Evolutionary conservation across 2,113 vertebrate species (phyloP).

Genomic region (Forbesichthys agassizii): DNA sequence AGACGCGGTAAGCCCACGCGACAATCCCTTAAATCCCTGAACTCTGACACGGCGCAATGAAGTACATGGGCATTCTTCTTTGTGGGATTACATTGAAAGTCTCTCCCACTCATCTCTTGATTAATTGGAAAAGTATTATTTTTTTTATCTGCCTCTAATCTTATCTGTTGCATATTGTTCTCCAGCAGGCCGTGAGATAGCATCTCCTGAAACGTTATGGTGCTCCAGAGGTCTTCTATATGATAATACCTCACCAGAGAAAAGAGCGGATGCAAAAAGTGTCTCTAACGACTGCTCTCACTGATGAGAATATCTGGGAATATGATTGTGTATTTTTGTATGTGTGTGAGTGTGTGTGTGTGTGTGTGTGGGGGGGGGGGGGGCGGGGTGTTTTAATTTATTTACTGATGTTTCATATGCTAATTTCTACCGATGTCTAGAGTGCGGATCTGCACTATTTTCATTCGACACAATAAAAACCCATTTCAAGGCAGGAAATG

Average conservation of each 20-base stretch:
- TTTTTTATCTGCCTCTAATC: conserved; percentile 33
- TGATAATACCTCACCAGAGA: conserved; percentile 18
- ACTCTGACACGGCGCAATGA: conserved; percentile 73
- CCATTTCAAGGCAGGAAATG: conserved; percentile 24
- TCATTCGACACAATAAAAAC: conserved; percentile 34
- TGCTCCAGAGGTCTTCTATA: conserved; percentile 34
- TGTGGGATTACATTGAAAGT: conserved; percentile 71
- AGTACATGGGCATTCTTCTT: conserved; percentile 69
- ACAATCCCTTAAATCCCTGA: conserved; percentile 76
- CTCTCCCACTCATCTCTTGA: conserved; percentile 64
- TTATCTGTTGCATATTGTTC: conserved; percentile 49
- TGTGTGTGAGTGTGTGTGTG: neutral
- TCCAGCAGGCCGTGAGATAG: conserved; percentile 47
- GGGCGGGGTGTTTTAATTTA: conserved; percentile 4
- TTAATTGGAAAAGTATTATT: conserved; percentile 60
- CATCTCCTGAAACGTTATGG: conserved; percentile 49
- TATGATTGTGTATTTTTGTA: conserved; percentile 7
- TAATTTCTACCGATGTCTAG: neutral
- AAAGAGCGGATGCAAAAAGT: conserved; percentile 33
- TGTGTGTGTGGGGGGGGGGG: neutral
- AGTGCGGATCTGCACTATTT: conserved; percentile 7
- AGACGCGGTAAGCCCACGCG: conserved; percentile 69
- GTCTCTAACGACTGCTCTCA: conserved; percentile 23
- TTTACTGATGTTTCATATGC: conserved; percentile 26
- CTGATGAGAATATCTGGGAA: conserved; percentile 17